Conservation (phyloP, 2,888 invertebrate species). For the Bellardia pandia region DNA sequence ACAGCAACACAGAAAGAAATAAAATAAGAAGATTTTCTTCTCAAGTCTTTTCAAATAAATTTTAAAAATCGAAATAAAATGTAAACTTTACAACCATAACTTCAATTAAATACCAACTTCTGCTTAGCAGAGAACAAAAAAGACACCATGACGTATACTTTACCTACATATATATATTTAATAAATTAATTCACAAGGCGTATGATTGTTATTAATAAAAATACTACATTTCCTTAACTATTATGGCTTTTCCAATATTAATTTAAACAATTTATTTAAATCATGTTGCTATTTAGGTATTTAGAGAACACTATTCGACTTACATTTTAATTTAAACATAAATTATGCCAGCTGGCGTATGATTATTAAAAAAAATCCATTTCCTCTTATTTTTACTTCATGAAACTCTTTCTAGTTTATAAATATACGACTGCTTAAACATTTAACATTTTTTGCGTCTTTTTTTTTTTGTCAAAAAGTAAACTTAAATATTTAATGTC, state of each 20-base stretch:
- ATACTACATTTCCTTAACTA: too few relatives aligned
- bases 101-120: too few relatives aligned
- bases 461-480: neutral
- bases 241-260: too few relatives aligned
- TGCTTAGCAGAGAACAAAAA: too few relatives aligned
- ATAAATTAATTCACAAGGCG: neutral
- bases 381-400: neutral
- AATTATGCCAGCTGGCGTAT: neutral
- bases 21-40: neutral
- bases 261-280: neutral
- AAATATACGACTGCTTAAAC: neutral
- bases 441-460: neutral
- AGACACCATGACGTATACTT: neutral
- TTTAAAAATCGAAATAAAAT: neutral
- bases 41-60: neutral
- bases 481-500: conserved; percentile 32
- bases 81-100: neutral
- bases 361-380: neutral
- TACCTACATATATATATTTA: neutral
- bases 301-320: neutral
- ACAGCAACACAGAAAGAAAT: neutral
- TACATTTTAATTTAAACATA: neutral
- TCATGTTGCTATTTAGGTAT: neutral
- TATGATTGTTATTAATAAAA: neutral
- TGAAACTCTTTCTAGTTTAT: conserved; percentile 10